These are phyloP conservation scores for Sander lucioperca DNA, from an alignment of 2,113 vertebrate genomes.

Conservation along the genomic window DNA sequence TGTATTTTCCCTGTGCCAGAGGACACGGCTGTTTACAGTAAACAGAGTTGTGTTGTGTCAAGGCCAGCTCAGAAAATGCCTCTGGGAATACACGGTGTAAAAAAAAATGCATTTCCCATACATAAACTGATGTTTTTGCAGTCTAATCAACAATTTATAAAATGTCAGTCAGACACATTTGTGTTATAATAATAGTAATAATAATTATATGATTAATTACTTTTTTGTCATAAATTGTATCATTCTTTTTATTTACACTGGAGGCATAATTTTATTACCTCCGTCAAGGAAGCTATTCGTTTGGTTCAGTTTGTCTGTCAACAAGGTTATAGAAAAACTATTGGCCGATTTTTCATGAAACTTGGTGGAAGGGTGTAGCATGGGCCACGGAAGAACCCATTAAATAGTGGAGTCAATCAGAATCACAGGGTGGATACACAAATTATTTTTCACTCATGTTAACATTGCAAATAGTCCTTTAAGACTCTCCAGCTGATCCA, in stretches of 20 bases:
- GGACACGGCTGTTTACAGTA: constrained; percentile 22
- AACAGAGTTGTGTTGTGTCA: constrained; percentile 8
- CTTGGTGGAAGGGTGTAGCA: too few relatives aligned
- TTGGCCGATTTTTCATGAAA: too few relatives aligned
- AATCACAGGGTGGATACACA: too few relatives aligned
- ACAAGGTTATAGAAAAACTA: too few relatives aligned
- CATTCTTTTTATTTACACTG: not conserved
- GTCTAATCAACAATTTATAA: not conserved
- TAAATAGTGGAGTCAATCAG: too few relatives aligned
- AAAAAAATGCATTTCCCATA: not conserved
- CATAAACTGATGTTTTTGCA: not conserved
- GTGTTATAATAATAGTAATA: too few relatives aligned
- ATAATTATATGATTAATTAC: not conserved
- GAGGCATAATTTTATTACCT: not conserved
- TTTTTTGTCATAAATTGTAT: not conserved
- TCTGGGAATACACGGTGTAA: not conserved
- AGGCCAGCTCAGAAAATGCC: constrained; percentile 2
- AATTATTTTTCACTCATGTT: too few relatives aligned
- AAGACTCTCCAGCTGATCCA: too few relatives aligned
- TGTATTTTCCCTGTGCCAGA: not conserved
- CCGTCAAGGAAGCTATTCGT: too few relatives aligned
- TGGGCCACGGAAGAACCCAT: too few relatives aligned
- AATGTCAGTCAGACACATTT: not conserved
- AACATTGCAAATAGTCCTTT: too few relatives aligned
- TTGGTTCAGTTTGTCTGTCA: too few relatives aligned